These are phyloP conservation scores for Chiridota heheva DNA, from an alignment of 35 echinoderm and acorn worm species.

Conservation along the genomic window DNA sequence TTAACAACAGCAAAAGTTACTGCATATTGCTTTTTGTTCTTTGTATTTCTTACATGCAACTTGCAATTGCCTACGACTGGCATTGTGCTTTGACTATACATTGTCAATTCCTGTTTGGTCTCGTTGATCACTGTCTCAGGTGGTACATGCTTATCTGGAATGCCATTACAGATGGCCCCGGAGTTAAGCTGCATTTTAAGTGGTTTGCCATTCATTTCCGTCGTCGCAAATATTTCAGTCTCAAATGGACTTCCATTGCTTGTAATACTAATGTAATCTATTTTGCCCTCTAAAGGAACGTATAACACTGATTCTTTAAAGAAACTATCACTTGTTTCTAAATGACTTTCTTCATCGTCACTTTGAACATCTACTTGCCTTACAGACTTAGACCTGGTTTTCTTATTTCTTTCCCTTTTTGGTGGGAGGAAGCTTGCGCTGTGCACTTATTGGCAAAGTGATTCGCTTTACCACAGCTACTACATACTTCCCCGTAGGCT, in stretches of 20 bases:
- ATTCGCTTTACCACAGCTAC: slow-evolving; percentile 55
- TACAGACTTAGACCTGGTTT: not conserved
- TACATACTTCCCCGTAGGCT: slow-evolving; percentile 49
- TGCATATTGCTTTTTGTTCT: slow-evolving; percentile 12
- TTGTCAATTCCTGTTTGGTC: slow-evolving; percentile 1
- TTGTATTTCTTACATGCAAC: slow-evolving; percentile 21
- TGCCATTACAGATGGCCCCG: slow-evolving; percentile 48
- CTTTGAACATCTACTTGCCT: not conserved
- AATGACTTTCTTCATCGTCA: too few relatives aligned
- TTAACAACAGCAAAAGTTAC: slow-evolving; percentile 23
- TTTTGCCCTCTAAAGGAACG: not conserved
- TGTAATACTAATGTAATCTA: slow-evolving; percentile 20
- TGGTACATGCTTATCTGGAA: slow-evolving; percentile 40
- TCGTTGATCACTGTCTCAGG: not conserved
- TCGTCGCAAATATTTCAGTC: slow-evolving; percentile 43
- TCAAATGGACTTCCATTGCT: slow-evolving; percentile 10
- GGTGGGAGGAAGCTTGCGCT: not conserved
- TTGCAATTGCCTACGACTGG: slow-evolving; percentile 43
- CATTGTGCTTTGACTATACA: slow-evolving; percentile 38
- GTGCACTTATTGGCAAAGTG: slow-evolving; percentile 47
- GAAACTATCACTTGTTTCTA: too few relatives aligned
- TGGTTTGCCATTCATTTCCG: slow-evolving; percentile 21
- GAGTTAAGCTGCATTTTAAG: slow-evolving; percentile 42
- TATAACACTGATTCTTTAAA: slow-evolving; percentile 3
- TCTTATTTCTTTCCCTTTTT: not conserved